These are phyloP conservation scores for Nymphalis c-album DNA, from an alignment of 2,888 invertebrate species.

Conservation along the genomic window DNA sequence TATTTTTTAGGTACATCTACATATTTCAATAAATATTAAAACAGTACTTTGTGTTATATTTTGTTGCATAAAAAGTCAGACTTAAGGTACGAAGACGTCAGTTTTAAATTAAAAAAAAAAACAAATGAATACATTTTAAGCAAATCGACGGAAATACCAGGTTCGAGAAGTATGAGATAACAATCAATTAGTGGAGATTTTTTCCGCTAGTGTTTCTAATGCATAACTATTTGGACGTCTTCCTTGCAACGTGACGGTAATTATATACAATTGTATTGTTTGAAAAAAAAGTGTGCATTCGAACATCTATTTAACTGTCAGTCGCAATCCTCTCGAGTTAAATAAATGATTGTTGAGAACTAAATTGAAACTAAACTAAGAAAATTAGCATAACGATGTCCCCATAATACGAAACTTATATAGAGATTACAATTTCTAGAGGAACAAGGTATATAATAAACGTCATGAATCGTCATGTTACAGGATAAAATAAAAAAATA, in stretches of 20 bases:
- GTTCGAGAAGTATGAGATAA: constrained; percentile 45
- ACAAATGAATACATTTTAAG: not conserved
- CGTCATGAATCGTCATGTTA: too few relatives aligned
- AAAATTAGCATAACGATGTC: too few relatives aligned
- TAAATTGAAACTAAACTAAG: not conserved
- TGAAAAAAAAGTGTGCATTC: constrained; percentile 4
- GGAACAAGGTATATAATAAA: too few relatives aligned
- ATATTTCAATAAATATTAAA: too few relatives aligned
- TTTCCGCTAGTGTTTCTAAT: constrained; percentile 50
- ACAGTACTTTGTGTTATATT: too few relatives aligned
- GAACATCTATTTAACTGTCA: constrained; percentile 10
- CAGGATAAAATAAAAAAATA: too few relatives aligned
- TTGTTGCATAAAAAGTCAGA: too few relatives aligned
- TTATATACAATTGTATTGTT: constrained; percentile 41
- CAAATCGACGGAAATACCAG: not conserved
- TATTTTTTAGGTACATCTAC: too few relatives aligned
- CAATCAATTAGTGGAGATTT: constrained; percentile 56
- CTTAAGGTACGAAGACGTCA: too few relatives aligned
- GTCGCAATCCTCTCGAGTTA: not conserved
- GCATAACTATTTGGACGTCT: constrained; percentile 39
- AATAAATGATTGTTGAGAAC: not conserved
- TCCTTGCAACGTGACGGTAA: constrained; percentile 37
- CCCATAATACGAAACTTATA: too few relatives aligned
- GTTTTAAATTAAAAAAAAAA: not conserved
- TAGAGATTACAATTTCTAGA: too few relatives aligned